These are phyloP conservation scores for Oxytorus armatus DNA, from an alignment of 2,888 invertebrate species.

Conservation along the genomic window DNA sequence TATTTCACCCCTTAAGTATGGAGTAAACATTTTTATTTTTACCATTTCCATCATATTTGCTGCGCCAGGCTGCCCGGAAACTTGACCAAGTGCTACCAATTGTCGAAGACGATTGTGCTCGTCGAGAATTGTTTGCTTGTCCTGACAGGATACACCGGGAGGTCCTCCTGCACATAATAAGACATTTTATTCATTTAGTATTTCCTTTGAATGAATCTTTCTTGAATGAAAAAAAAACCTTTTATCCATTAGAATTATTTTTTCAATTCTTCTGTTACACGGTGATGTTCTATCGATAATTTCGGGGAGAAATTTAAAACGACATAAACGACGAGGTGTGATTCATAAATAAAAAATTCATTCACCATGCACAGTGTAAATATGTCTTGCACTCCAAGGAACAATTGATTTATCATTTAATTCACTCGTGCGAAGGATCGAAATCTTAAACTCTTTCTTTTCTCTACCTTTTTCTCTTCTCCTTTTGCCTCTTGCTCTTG, in stretches of 20 bases:
- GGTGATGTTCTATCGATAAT: conserved; percentile 12
- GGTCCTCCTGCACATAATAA: conserved; percentile 85
- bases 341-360: conserved; percentile 12
- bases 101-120: conserved; percentile 93
- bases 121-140: conserved; percentile 91
- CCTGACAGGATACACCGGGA: conserved; percentile 89
- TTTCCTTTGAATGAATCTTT: background rate
- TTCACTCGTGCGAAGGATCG: conserved; percentile 50
- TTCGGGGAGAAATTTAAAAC: background rate
- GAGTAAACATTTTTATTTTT: conserved; percentile 74
- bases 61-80: conserved; percentile 91
- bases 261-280: background rate
- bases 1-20: no score
- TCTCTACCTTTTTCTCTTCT: background rate
- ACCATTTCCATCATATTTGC: conserved; percentile 96
- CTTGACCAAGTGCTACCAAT: conserved; percentile 91
- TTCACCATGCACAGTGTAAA: conserved; percentile 19
- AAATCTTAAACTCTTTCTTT: conserved; percentile 37
- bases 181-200: background rate
- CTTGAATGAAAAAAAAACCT: background rate
- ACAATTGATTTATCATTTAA: conserved; percentile 57
- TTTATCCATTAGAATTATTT: background rate
- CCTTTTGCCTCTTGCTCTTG: conserved; percentile 2
- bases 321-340: background rate
- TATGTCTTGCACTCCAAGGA: conserved; percentile 40